Evolutionary conservation across 2,797 vertebrate species (phyloP).

Genomic region (Dallia pectoralis): DNA sequence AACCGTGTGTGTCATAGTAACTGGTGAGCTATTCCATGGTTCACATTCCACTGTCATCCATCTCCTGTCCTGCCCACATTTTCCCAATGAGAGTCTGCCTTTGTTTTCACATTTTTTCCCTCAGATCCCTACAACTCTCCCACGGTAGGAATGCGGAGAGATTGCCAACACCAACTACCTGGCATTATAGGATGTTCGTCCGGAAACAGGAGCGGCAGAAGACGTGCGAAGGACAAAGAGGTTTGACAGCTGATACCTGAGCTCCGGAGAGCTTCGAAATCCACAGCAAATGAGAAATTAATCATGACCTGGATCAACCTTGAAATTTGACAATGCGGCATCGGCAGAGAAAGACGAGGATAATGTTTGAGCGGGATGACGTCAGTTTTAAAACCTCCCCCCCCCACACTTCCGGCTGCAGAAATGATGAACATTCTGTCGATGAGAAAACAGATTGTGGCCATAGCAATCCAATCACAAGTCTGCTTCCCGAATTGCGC

Average conservation of each 20-base stretch:
- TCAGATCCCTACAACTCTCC: slow-evolving; percentile 76
- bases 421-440: slow-evolving; percentile 65
- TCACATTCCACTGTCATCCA: slow-evolving; percentile 71
- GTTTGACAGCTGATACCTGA: slow-evolving; percentile 63
- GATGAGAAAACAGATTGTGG: slow-evolving; percentile 12
- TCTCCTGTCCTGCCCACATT: slow-evolving; percentile 71
- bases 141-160: slow-evolving; percentile 74
- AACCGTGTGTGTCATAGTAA: slow-evolving; percentile 54
- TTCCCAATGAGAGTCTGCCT: slow-evolving; percentile 77
- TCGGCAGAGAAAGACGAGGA: slow-evolving; percentile 25
- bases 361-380: slow-evolving; percentile 38
- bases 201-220: slow-evolving; percentile 73
- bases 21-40: slow-evolving; percentile 65
- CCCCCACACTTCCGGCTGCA: slow-evolving; percentile 37
- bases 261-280: slow-evolving; percentile 61
- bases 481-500: not conserved
- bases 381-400: slow-evolving; percentile 24
- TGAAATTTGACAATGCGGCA: slow-evolving; percentile 39
- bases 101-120: slow-evolving; percentile 77
- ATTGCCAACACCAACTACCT: slow-evolving; percentile 75
- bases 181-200: slow-evolving; percentile 75
- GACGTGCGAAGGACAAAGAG: slow-evolving; percentile 70
- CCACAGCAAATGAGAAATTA: slow-evolving; percentile 29
- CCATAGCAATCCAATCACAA: not conserved
- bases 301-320: slow-evolving; percentile 34